Evolutionary conservation across 64 coral and sea anemone genomes (phyloP).

Genomic region (Montipora sp.): DNA sequence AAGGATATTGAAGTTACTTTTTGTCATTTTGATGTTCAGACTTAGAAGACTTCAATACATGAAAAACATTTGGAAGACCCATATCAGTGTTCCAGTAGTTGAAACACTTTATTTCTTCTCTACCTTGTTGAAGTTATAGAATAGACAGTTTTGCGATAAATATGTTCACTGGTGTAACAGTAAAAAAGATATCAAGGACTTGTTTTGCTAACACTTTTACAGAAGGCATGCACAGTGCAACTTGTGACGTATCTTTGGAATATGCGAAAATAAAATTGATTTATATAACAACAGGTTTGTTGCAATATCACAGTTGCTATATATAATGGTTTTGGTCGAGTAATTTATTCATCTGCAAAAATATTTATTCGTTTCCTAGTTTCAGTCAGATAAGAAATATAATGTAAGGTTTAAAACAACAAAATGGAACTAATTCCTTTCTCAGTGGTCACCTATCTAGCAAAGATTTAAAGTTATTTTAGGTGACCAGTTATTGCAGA

Average conservation of each 20-base stretch:
- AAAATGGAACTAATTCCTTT: neutral
- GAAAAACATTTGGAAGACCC: too few relatives aligned
- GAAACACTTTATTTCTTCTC: neutral
- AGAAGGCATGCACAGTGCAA: neutral
- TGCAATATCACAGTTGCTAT: neutral
- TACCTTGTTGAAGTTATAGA: neutral
- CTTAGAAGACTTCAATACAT: too few relatives aligned
- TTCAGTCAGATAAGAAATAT: constrained; percentile 46
- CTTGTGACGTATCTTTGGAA: neutral
- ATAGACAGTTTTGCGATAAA: neutral
- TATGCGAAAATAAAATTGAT: constrained; percentile 22
- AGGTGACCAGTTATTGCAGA: too few relatives aligned
- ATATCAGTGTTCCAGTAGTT: neutral
- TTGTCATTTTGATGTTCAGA: too few relatives aligned
- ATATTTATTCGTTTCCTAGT: constrained; percentile 49
- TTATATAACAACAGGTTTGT: neutral
- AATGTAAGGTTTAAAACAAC: neutral
- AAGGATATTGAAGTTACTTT: too few relatives aligned
- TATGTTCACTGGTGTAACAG: neutral
- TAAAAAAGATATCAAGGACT: neutral
- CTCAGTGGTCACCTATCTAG: too few relatives aligned
- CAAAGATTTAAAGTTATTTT: neutral
- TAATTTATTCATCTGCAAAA: constrained; percentile 36
- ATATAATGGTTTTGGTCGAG: constrained; percentile 14
- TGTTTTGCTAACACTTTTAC: neutral